Evolutionary conservation across 1,140 invertebrate species (phyloP).

Genomic region (Drosophila mojavensis): DNA sequence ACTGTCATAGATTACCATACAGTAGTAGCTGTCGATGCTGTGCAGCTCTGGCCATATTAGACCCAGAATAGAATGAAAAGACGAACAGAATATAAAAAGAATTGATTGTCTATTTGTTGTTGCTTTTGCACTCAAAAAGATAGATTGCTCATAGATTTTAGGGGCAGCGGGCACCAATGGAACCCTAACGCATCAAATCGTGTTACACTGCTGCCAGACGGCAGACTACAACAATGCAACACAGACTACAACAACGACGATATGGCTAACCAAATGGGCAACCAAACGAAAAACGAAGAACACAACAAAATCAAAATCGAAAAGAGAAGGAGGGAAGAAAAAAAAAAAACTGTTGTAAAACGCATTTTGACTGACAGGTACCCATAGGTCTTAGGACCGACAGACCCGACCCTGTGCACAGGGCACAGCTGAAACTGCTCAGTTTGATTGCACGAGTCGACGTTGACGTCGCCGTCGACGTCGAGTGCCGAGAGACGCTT

Average conservation of each 20-base stretch:
- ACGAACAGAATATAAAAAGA: conserved; percentile 23
- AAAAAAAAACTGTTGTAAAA: conserved; percentile 75
- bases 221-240: conserved; percentile 47
- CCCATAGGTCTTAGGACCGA: conserved; percentile 72
- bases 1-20: conserved; percentile 66
- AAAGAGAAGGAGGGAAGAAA: conserved; percentile 10
- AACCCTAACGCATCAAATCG: conserved; percentile 67
- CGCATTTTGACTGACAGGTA: conserved; percentile 81
- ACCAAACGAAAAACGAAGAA: conserved; percentile 39
- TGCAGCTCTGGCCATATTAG: conserved; percentile 55
- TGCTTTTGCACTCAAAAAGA: conserved; percentile 71
- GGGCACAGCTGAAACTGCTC: conserved; percentile 70
- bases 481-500: conserved; percentile 64
- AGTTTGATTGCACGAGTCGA: conserved; percentile 74
- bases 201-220: conserved; percentile 51
- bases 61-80: conserved; percentile 39
- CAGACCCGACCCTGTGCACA: conserved; percentile 30
- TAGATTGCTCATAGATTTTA: conserved; percentile 75
- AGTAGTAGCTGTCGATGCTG: conserved; percentile 41
- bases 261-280: conserved; percentile 75
- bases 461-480: conserved; percentile 35
- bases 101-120: conserved; percentile 63
- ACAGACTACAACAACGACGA: conserved; percentile 51
- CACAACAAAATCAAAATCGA: conserved; percentile 21
- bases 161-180: conserved; percentile 37